Conservation (phyloP, 2,797 vertebrate species). For the Hydrolagus colliei region DNA sequence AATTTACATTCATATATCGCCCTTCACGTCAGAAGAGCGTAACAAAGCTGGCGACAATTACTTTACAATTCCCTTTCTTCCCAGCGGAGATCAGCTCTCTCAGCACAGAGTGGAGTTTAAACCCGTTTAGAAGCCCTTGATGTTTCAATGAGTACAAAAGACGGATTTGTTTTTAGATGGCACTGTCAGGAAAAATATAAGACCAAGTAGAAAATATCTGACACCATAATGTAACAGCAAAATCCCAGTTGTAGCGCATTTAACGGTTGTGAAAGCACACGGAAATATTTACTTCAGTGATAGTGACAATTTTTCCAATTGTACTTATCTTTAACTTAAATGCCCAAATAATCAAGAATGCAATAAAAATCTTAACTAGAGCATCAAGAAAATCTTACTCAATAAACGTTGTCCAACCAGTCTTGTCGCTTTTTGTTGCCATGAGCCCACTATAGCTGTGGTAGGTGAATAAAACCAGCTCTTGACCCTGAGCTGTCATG, state of each 20-base stretch:
- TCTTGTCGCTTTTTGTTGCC: slow-evolving; percentile 90
- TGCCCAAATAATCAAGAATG: too few relatives aligned
- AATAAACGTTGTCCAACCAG: slow-evolving; percentile 96
- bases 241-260: background rate
- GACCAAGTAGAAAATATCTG: too few relatives aligned
- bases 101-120: too few relatives aligned
- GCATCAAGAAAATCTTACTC: slow-evolving; percentile 66
- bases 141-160: too few relatives aligned
- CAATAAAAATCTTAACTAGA: background rate
- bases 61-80: too few relatives aligned
- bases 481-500: slow-evolving; percentile 85
- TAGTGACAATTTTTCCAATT: background rate
- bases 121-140: too few relatives aligned
- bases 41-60: too few relatives aligned
- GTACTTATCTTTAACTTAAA: background rate
- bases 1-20: too few relatives aligned
- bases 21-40: too few relatives aligned
- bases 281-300: background rate
- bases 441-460: slow-evolving; percentile 90
- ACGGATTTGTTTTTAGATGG: too few relatives aligned
- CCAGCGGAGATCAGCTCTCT: too few relatives aligned
- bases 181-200: background rate
- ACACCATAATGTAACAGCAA: background rate
- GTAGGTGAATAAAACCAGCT: slow-evolving; percentile 88
- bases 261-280: background rate